phyloP scores from a whole-genome alignment of 2,113 vertebrate genomes.

The Arvicanthis niloticus region DNA sequence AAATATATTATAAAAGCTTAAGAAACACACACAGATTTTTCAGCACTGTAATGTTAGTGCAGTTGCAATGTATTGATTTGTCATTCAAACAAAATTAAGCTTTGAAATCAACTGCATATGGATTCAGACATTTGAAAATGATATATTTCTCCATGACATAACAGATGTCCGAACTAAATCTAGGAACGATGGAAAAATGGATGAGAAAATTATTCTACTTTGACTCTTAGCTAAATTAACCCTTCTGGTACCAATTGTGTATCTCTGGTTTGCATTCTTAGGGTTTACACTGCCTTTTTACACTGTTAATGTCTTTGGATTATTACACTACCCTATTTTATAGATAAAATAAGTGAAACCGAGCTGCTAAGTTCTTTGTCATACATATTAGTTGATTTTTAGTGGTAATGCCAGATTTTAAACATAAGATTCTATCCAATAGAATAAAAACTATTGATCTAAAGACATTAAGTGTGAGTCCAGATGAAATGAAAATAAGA shows the following conservation, averaged over 20 bases:
- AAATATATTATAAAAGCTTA: conserved; percentile 74
- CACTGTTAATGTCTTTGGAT: neutral
- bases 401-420: neutral
- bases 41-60: conserved; percentile 54
- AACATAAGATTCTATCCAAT: neutral
- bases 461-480: neutral
- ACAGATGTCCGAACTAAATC: conserved; percentile 63
- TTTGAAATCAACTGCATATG: conserved; percentile 75
- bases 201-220: conserved; percentile 59
- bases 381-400: neutral
- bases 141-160: conserved; percentile 71
- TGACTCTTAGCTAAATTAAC: conserved; percentile 55
- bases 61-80: conserved; percentile 77
- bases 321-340: neutral
- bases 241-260: neutral
- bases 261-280: neutral
- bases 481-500: neutral
- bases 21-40: conserved; percentile 58
- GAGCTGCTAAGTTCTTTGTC: neutral
- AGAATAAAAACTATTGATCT: neutral
- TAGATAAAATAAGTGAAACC: neutral
- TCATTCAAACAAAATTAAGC: conserved; percentile 80
- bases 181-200: conserved; percentile 55
- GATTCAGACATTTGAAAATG: conserved; percentile 76
- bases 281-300: neutral